A percentile compares a stretch with the other conserved stretches of the same genome.
phyloP scores from a whole-genome alignment of 1,140 invertebrate genomes.

The Drosophila willistoni region DNA sequence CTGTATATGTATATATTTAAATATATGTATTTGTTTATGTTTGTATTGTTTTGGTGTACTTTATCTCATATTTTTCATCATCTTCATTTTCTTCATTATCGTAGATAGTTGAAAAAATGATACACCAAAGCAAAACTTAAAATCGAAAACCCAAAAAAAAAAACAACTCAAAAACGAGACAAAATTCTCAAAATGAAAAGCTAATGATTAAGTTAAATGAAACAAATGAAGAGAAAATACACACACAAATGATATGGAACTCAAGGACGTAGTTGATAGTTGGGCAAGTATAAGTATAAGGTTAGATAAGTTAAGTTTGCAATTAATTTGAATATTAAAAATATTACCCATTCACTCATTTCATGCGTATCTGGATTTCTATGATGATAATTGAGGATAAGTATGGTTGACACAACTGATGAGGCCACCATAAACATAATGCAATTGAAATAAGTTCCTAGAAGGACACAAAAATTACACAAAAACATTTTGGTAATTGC shows the following conservation, averaged over 20 bases:
- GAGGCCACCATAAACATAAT: slow-evolving; percentile 99
- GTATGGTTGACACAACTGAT: slow-evolving; percentile 98
- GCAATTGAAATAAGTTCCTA: slow-evolving; percentile 99
- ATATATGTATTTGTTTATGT: not conserved
- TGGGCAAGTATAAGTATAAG: slow-evolving; percentile 36
- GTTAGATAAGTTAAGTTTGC: slow-evolving; percentile 62
- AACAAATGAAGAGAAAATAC: not conserved
- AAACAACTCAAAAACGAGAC: no score
- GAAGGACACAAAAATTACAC: slow-evolving; percentile 83
- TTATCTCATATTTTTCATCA: slow-evolving; percentile 5
- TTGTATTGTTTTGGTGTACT: slow-evolving; percentile 4
- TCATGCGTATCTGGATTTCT: slow-evolving; percentile 98
- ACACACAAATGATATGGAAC: not conserved
- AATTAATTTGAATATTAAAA: slow-evolving; percentile 81
- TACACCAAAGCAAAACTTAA: not conserved
- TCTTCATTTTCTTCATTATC: slow-evolving; percentile 30
- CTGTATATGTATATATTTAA: not conserved
- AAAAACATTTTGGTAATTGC: slow-evolving; percentile 78
- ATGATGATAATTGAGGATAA: slow-evolving; percentile 99
- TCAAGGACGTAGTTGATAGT: slow-evolving; percentile 1
- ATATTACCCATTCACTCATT: slow-evolving; percentile 98
- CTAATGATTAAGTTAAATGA: not conserved
- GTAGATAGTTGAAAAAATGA: slow-evolving; percentile 38
- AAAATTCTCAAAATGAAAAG: not conserved
- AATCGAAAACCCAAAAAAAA: not conserved